Evolutionary conservation across 2,113 vertebrate species (phyloP).

Genomic region (Casuarius casuarius): DNA sequence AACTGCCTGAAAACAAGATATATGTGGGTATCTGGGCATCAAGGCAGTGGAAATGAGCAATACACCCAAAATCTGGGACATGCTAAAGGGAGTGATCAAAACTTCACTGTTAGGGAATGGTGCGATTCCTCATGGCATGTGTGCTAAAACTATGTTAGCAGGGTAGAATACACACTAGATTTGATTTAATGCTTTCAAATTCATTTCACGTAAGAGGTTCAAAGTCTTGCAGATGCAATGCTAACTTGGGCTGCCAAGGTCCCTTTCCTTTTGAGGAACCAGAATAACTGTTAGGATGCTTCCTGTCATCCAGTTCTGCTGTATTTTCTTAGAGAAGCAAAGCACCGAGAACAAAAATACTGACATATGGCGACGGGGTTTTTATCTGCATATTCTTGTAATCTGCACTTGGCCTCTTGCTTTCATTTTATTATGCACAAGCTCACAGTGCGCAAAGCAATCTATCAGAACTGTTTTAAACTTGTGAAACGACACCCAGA

Average conservation of each 20-base stretch:
- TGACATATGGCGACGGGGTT: not conserved
- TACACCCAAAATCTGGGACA: not conserved
- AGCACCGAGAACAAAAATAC: not conserved
- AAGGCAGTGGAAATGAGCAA: not conserved
- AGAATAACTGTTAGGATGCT: not conserved
- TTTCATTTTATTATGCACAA: not conserved
- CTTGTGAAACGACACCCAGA: not conserved
- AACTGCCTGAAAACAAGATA: not conserved
- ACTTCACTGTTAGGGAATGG: not conserved
- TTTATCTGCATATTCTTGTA: not conserved
- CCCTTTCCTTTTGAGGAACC: not conserved
- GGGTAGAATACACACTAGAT: not conserved
- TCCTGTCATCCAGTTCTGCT: not conserved
- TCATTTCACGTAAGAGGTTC: not conserved
- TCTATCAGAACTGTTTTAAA: not conserved
- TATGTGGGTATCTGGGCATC: not conserved
- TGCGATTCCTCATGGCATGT: not conserved
- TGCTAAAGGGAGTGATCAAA: not conserved
- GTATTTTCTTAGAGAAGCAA: constrained; percentile 13
- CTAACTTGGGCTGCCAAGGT: not conserved
- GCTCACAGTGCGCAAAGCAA: not conserved
- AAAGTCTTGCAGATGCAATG: not conserved
- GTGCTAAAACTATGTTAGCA: not conserved
- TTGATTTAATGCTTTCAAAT: not conserved
- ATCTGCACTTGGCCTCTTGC: not conserved